phyloP scores from a whole-genome alignment of 1,140 invertebrate species.

The Heliconius melpomene region DNA sequence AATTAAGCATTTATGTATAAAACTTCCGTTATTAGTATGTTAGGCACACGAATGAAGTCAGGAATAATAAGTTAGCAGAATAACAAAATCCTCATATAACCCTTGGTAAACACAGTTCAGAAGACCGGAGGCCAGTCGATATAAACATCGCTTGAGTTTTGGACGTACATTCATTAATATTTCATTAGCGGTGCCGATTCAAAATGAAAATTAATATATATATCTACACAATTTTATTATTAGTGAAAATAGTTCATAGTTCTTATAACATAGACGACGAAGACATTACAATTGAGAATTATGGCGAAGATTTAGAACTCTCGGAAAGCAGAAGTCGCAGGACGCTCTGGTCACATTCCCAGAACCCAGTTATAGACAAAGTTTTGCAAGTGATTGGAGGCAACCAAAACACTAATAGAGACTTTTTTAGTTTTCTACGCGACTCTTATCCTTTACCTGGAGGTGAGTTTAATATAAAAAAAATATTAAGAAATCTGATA shows the following conservation, averaged over 20 bases:
- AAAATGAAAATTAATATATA: constrained; percentile 25
- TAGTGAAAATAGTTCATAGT: constrained; percentile 18
- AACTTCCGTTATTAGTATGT: too few relatives aligned
- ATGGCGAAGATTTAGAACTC: constrained; percentile 1
- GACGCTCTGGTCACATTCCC: constrained; percentile 38
- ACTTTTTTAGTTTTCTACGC: constrained; percentile 57
- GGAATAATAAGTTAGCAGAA: neutral
- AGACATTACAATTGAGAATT: constrained; percentile 30
- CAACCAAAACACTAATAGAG: constrained; percentile 31
- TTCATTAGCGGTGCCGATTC: neutral
- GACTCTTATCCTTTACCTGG: constrained; percentile 63
- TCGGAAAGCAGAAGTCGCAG: constrained; percentile 27
- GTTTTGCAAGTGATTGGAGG: constrained; percentile 40
- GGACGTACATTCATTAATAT: constrained; percentile 20
- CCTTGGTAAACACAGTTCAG: neutral
- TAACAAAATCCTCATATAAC: neutral
- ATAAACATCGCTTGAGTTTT: constrained; percentile 8
- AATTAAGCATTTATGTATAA: too few relatives aligned
- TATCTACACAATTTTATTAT: constrained; percentile 8
- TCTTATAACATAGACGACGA: constrained; percentile 11
- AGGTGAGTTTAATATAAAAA: constrained; percentile 49
- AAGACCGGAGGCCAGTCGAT: constrained; percentile 4
- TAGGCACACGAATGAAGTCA: neutral
- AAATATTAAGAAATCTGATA: too few relatives aligned
- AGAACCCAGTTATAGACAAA: constrained; percentile 47